phyloP scores from a whole-genome alignment of 2,888 invertebrate genomes.

The Clusia tigrina region DNA sequence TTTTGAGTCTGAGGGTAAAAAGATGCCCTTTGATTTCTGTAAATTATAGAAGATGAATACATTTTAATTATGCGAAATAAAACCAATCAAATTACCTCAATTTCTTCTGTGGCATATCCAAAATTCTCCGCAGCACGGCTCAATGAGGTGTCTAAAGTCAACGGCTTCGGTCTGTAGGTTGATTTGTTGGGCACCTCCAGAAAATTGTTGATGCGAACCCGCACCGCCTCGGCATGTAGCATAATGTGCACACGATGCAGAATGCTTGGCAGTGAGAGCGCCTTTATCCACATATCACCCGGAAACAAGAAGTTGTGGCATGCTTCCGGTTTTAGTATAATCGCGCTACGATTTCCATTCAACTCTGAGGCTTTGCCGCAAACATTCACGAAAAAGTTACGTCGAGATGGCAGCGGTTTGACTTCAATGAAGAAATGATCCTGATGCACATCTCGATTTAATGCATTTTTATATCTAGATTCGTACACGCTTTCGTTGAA shows the following conservation, averaged over 20 bases:
- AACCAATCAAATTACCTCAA: too few species aligned
- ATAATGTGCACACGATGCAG: constrained; percentile 72
- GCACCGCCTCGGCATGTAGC: constrained; percentile 58
- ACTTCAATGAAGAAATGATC: constrained; percentile 85
- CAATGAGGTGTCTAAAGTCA: constrained; percentile 54
- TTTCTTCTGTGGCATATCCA: constrained; percentile 44
- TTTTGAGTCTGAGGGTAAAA: too few species aligned
- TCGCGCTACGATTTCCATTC: constrained; percentile 60
- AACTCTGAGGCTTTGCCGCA: constrained; percentile 52
- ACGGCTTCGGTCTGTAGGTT: constrained; percentile 51
- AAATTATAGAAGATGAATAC: too few species aligned
- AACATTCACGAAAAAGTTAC: constrained; percentile 60
- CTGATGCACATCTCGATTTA: constrained; percentile 65
- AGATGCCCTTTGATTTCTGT: too few species aligned
- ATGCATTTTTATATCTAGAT: constrained; percentile 73
- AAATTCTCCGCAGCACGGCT: constrained; percentile 48
- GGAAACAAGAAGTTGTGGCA: constrained; percentile 78
- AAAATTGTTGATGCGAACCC: constrained; percentile 60
- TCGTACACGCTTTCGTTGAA: constrained; percentile 71
- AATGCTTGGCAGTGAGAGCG: constrained; percentile 83
- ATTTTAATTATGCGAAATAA: too few species aligned
- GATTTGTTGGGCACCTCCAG: constrained; percentile 40
- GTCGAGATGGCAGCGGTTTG: constrained; percentile 64
- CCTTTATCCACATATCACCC: constrained; percentile 83
- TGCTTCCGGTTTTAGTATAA: constrained; percentile 87